A percentile compares a stretch with the other conserved stretches of the same genome.
phyloP scores from a whole-genome alignment of 1,140 invertebrate species.

The Steinernema feltiae region DNA sequence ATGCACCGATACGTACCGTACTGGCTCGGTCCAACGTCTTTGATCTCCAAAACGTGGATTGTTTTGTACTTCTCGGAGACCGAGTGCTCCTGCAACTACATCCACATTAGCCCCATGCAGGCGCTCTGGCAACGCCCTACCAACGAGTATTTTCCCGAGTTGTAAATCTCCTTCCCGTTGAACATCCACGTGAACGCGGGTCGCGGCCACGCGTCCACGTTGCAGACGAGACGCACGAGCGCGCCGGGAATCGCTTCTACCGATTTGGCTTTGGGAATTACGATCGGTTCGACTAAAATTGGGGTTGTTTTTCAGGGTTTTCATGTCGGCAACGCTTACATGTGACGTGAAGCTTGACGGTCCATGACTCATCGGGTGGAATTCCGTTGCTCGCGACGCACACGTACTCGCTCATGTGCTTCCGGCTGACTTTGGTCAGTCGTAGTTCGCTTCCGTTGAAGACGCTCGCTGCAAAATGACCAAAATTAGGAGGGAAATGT shows the following conservation, averaged over 20 bases:
- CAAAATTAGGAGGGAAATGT: background rate
- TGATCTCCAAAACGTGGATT: slow-evolving; percentile 33
- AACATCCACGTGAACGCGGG: slow-evolving; percentile 39
- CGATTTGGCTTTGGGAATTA: slow-evolving; percentile 33
- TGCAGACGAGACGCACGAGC: slow-evolving; percentile 37
- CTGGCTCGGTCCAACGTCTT: slow-evolving; percentile 24
- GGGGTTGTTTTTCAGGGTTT: slow-evolving; percentile 9
- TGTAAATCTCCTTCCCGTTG: slow-evolving; percentile 32
- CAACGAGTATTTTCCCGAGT: slow-evolving; percentile 32
- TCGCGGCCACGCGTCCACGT: slow-evolving; percentile 41
- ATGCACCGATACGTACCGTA: slow-evolving; percentile 35
- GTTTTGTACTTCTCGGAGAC: slow-evolving; percentile 36
- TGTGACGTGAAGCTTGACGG: slow-evolving; percentile 74
- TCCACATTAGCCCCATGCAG: background rate
- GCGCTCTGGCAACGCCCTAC: slow-evolving; percentile 24
- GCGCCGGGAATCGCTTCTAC: slow-evolving; percentile 35
- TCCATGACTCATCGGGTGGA: slow-evolving; percentile 73
- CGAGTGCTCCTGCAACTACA: slow-evolving; percentile 26
- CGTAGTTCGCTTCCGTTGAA: slow-evolving; percentile 70
- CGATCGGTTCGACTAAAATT: slow-evolving; percentile 40
- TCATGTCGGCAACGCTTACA: slow-evolving; percentile 67
- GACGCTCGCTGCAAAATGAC: slow-evolving; percentile 65
- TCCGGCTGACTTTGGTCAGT: slow-evolving; percentile 73
- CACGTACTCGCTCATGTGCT: slow-evolving; percentile 77
- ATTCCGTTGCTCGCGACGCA: slow-evolving; percentile 82